These are phyloP conservation scores for Lasioglossum lativentre DNA, from an alignment of 2,888 invertebrate genomes.

Conservation along the genomic window DNA sequence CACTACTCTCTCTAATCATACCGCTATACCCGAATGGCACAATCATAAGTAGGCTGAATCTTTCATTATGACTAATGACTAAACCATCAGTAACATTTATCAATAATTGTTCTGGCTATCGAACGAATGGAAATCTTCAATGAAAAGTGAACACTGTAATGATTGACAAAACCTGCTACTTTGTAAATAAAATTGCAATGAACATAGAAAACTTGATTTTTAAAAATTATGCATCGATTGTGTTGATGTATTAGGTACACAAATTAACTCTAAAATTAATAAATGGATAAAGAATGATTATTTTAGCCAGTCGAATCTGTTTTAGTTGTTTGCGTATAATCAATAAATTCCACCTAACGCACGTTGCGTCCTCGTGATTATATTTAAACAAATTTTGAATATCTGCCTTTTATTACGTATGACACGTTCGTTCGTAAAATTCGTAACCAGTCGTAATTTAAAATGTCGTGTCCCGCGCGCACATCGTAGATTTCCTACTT, in stretches of 20 bases:
- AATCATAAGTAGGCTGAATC: not conserved
- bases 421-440: not conserved
- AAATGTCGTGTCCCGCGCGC: not conserved
- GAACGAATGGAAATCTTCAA: not conserved
- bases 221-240: too few species aligned
- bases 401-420: not conserved
- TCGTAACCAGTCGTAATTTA: constrained; percentile 14
- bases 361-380: not conserved
- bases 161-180: not conserved
- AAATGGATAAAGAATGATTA: too few species aligned
- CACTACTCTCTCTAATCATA: not conserved
- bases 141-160: too few species aligned
- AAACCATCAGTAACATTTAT: not conserved
- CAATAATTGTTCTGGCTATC: not conserved
- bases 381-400: not conserved
- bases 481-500: not conserved
- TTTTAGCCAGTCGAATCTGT: too few species aligned
- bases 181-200: not conserved
- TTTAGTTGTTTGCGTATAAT: too few species aligned
- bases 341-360: not conserved
- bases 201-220: not conserved
- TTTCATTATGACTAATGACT: not conserved
- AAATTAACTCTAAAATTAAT: too few species aligned
- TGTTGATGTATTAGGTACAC: too few species aligned
- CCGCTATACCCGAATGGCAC: not conserved